These are phyloP conservation scores for Anomalospiza imberbis DNA, from an alignment of 2,797 vertebrate genomes.

Conservation along the genomic window DNA sequence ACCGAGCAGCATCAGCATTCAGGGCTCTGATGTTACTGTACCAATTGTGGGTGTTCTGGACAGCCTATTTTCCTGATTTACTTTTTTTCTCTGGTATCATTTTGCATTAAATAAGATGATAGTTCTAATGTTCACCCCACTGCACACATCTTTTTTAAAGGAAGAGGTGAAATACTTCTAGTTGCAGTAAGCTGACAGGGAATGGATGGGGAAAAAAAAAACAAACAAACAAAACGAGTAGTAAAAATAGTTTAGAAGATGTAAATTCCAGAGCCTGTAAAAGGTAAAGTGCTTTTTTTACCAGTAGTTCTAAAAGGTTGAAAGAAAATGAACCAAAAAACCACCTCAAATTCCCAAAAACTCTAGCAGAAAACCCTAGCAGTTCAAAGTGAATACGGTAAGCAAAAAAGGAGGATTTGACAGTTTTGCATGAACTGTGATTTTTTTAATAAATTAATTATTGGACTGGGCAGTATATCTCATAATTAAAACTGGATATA, in stretches of 20 bases:
- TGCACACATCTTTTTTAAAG: not conserved
- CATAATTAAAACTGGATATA: not conserved
- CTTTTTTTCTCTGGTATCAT: not conserved
- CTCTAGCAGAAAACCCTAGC: rapidly evolving
- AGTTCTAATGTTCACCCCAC: not conserved
- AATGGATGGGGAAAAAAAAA: not conserved
- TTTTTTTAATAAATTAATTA: not conserved
- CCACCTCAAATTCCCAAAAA: not conserved
- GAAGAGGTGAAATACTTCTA: not conserved
- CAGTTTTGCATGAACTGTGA: not conserved
- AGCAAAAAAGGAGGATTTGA: not conserved
- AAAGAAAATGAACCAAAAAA: not conserved
- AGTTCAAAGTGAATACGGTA: not conserved
- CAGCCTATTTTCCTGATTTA: not conserved
- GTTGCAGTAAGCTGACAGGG: not conserved
- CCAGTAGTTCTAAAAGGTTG: not conserved
- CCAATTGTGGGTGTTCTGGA: not conserved
- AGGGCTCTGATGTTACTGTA: not conserved
- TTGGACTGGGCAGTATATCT: not conserved
- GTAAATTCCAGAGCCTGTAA: not conserved
- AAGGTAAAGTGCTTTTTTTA: not conserved
- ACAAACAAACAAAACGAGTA: not conserved
- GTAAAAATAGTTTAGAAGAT: not conserved
- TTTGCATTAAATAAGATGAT: not conserved
- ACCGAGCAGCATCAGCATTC: not conserved